phyloP scores from a whole-genome alignment of 1,140 invertebrate genomes.

The Diabrotica undecimpunctata region DNA sequence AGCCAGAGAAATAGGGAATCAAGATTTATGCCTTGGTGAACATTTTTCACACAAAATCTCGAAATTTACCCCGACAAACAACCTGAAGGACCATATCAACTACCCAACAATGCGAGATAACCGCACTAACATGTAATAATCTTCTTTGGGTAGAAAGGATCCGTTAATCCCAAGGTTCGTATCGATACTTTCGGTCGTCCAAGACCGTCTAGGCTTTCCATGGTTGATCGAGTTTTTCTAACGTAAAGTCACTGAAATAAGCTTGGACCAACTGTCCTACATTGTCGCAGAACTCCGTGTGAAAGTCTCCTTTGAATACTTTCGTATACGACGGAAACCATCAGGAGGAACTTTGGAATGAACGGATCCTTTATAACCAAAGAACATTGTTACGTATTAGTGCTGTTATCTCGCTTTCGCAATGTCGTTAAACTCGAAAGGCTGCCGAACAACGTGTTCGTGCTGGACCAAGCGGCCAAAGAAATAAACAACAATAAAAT shows the following conservation, averaged over 20 bases:
- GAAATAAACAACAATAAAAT: conserved; percentile 64
- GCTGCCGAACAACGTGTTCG: conserved; percentile 54
- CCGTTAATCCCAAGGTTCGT: no score
- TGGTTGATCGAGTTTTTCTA: no score
- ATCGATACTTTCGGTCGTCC: no score
- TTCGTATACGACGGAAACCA: conserved; percentile 70
- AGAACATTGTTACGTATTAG: conserved; percentile 77
- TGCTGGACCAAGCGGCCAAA: conserved; percentile 61
- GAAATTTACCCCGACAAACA: no score
- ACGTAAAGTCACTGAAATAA: conserved; percentile 79
- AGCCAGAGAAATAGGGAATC: no score
- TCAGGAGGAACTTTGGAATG: conserved; percentile 77
- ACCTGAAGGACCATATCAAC: no score
- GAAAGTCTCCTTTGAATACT: conserved; percentile 78
- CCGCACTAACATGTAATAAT: no score
- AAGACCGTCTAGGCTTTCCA: no score
- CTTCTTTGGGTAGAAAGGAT: no score
- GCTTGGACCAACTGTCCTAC: conserved; percentile 74
- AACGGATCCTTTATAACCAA: conserved; percentile 75
- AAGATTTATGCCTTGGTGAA: no score
- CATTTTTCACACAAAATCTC: no score
- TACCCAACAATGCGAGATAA: no score
- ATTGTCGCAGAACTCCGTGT: conserved; percentile 88
- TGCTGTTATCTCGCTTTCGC: conserved; percentile 67
- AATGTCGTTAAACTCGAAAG: conserved; percentile 63